Base-by-base conservation (phyloP, 2,797 vertebrate genomes). In the Acomys russatus region DNA sequence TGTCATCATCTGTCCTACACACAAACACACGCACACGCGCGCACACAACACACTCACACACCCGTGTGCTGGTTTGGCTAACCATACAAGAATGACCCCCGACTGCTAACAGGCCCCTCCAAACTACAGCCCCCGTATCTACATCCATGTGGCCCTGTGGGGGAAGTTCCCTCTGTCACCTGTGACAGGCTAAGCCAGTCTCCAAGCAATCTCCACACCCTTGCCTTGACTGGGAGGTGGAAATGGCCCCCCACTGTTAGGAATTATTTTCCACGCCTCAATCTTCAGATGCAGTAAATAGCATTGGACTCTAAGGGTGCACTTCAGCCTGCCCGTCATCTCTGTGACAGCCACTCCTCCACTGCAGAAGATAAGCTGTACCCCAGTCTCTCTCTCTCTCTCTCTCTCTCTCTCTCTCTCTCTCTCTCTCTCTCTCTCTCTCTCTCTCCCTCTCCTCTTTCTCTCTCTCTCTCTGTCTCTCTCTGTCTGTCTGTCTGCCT, bases 261-360 rank as follows among this genome's bases (percentile, higher is more conserved):
- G 28, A 92, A 88, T 92, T 12, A 61, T 22, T 79, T 94, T 78
- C 74, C 66, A 54, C 35, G 68, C 18, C 54, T 66, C 54, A 95
- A 89, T 20, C 91, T 70, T 49, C 64, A 66, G 23, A 23, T 2
- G 28, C 6, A 0, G 80, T 70, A 96, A 87, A 87, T 9, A 80
- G 86, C 80, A 77, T 10, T 44, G 2, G 0, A 3, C 25, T 66
- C 63, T 23, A 1, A 5, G 0, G 20, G 76, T 2, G 1, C 8
- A 38, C 3, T 9, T 38, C 54, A 22, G 35, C 9, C 33, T 1
- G 44, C 20, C 51, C 11, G 1, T 59, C n/a, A 61, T 56, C 9
- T 59, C 35, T 38, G 7, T 3, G 18, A 2, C 44, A 33, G 25
- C 20, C 28, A 63, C 8, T 44, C 54, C 51, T 49, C 30, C 1